These are phyloP conservation scores for Spodoptera picta DNA, from an alignment of 2,888 invertebrate genomes.

Conservation along the genomic window DNA sequence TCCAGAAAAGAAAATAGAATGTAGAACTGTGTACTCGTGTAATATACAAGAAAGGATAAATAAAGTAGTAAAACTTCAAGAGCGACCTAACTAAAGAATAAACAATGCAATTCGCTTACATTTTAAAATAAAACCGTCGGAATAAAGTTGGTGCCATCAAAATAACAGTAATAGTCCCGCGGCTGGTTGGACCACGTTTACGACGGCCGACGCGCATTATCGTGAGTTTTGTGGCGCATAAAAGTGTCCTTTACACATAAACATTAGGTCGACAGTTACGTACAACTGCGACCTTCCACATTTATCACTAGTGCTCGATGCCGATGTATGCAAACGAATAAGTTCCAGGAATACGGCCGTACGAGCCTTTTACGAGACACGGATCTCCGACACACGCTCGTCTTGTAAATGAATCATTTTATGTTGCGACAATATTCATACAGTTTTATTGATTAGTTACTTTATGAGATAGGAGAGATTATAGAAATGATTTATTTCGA, in stretches of 20 bases:
- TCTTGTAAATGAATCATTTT: conserved; percentile 15
- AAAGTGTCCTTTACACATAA: conserved; percentile 49
- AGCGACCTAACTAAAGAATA: conserved; percentile 26
- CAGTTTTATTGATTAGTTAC: not conserved
- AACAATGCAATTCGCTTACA: conserved; percentile 45
- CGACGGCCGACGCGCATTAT: conserved; percentile 47
- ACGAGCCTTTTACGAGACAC: conserved; percentile 24
- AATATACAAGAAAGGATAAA: conserved; percentile 24
- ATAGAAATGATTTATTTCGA: not conserved
- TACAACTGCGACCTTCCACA: conserved; percentile 29
- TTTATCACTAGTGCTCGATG: conserved; percentile 38
- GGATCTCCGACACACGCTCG: not conserved
- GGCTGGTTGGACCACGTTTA: conserved; percentile 35
- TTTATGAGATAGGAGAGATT: not conserved
- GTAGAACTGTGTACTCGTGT: conserved; percentile 9
- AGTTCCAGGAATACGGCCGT: conserved; percentile 25
- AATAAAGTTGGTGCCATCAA: conserved; percentile 46
- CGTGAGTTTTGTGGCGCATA: conserved; percentile 54
- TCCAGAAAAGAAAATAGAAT: not conserved
- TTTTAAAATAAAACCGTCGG: conserved; percentile 40
- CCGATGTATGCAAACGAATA: conserved; percentile 27
- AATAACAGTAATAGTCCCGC: conserved; percentile 16
- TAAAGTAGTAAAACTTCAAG: conserved; percentile 33
- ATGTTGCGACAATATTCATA: not conserved
- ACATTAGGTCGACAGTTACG: conserved; percentile 39